Evolutionary conservation across 2,888 invertebrate genomes (phyloP), one percentile per base, ranked within the genome.

Genomic region (Germaria angustata): DNA sequence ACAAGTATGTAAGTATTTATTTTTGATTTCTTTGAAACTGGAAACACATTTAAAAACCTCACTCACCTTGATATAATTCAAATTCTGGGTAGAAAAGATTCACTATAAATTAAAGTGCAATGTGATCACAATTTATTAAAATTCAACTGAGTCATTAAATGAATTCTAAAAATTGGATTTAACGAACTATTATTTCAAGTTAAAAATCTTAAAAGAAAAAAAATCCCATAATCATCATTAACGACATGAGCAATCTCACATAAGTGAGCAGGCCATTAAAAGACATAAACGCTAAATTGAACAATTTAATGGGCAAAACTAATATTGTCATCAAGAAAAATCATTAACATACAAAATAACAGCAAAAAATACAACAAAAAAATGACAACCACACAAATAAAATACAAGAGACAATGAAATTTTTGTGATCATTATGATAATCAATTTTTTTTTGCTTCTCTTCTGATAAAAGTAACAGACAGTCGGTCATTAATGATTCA

Each of bases 381-480:
- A n/a, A n/a, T n/a, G n/a, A n/a, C n/a, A n/a, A n/a, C n/a, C 3
- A 55, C 4, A 41, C 13, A 46, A 15, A 2, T 49, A 49, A 65
- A 68, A 53, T 24, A 55, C 32, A 41, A 34, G 6, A 51, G 55
- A 65, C 63, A 78, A 53, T 78, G 44, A 55, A 22, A 49, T 63
- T 61, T 51, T 61, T 72, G 34, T 78, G 73, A 82, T 65, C 63
- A 69, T 69, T 59, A 65, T 80, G 73, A 82, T 82, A 72, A 79
- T 57, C 55, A 65, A 55, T 49, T 72, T 65, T 78, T 55, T 24
- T 22, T 32, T 13, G 36, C 13, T 51, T 2, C 4, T 36, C 59
- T 49, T 49, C 22, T 46, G 44, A 32, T 51, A 68, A 44, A 69
- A 77, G 32, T 61, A 65, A 72, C 49, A 71, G 39, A 20, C 59